Base-by-base conservation (phyloP, 2,797 vertebrate genomes). In the Holocentrus rufus region DNA sequence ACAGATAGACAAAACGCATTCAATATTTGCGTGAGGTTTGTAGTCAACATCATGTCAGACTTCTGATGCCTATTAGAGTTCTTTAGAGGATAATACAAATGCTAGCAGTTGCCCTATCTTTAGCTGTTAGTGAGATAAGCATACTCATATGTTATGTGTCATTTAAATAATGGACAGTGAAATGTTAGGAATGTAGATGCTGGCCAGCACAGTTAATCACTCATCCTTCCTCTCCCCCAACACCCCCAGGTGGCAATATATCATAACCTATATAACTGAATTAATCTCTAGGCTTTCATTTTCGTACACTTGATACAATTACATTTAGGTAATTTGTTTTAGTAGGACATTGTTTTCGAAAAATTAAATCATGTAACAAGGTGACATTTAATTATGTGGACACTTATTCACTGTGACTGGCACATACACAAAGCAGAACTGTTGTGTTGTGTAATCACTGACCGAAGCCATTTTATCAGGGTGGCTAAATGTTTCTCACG, bases 351-450 rank as follows among this genome's bases (percentile, higher is more conserved):
- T 66, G 20, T 67, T 30, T 67, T 10, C 63, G 54, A 66, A 46
- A 47, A 66, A 74, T 67, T 30, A 25, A 73, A 75, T 68, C 27
- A 70, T 14, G 36, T 68, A 65, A 74, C 3, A 0, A n/a, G 46
- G 10, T 65, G 50, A 56, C 4, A 42, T 61, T 25, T 63, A 60
- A 74, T 80, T 56, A 60, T 56, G 15, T 53, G 27, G 60, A 63
- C 57, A 55, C 10, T 25, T 63, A 27, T 68, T 79, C 47, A 58
- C 27, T 25, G 52, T 52, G 62, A 66, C 27, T 39, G 53, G 18
- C 34, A 18, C 30, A 31, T 14, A 46, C 22, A 22, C 8, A 63
- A 47, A 61, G 18, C 30, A 56, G 64, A 54, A 13, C 18, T 55
- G 14, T 20, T 72, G 7, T 46, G 50, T 52, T 69, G 55, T 8